Evolutionary conservation across 1,140 invertebrate genomes (phyloP), one percentile per base, ranked within the genome.

Genomic region (Drosophila simulans): DNA sequence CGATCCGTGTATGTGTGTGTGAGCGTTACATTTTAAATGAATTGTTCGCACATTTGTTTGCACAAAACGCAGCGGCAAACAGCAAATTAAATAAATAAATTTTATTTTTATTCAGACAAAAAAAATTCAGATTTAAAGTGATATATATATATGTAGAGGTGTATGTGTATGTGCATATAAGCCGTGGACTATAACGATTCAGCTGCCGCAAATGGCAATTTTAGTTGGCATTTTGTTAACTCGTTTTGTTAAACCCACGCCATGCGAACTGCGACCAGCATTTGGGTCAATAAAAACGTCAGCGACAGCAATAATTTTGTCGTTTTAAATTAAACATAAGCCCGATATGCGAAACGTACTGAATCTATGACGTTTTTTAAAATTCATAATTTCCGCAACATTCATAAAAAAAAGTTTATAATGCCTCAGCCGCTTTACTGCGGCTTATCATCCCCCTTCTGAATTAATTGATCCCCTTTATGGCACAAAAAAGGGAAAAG

Each of bases 71-170:
- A 70, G 65, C 57, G 49, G 53, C 80, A 72, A 84, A 84, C 71
- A 79, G 62, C 58, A 85, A 86, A 88, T 88, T 82, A 86, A 88
- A 86, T 88, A 86, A 88, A 86, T 79, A 80, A 79, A 72, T 76
- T 83, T 75, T 78, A 72, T 88, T 82, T 76, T 54, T 42, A 31
- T 34, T 62, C 34, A 0, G 5, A 15, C 73, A 68, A 72, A 84
- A 82, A 39, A 13, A 39, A 39, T 13, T 11, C 13, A 52, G 39
- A 77, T 74, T 63, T 39, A 51, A 74, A 66, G 52, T 55, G 48
- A 63, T 58, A 60, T 56, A 45, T 56, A 45, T 45, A 37, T 22
- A 3, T 22, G 20, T 22, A 22, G 20, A 22, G 15, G 31, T 20
- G 13, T 15, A 31, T 10, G 7, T 48, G 25, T 34, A 5, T 46